Percentiles rank a stretch among this genome's conserved stretches.
Evolutionary conservation across 2,888 invertebrate species (phyloP).

Genomic region (Trypoxylon attenuatum): DNA sequence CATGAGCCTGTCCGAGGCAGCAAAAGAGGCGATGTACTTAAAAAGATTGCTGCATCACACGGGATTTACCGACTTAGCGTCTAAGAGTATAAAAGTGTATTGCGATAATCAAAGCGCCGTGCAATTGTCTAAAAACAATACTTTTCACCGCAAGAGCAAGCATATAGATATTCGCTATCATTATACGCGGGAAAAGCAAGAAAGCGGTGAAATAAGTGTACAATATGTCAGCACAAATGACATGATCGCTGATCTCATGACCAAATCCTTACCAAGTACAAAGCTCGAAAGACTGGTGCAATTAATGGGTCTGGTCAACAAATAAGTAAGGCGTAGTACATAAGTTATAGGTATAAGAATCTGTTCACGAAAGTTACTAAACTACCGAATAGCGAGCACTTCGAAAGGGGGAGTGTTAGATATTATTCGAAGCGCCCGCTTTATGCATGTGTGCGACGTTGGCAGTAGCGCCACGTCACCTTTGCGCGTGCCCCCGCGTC

Average conservation of each 20-base stretch:
- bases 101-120: conserved; percentile 12
- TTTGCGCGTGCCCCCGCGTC: no score
- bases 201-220: not conserved
- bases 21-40: not conserved
- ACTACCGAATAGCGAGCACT: not conserved
- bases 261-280: not conserved
- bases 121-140: not conserved
- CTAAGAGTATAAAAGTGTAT: not conserved
- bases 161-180: conserved; percentile 19
- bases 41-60: not conserved
- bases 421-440: no score
- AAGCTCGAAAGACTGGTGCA: not conserved
- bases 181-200: not conserved
- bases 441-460: no score
- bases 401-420: not conserved
- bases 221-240: not conserved
- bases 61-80: not conserved
- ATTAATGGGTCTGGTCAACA: not conserved
- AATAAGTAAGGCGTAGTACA: not conserved
- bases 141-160: conserved; percentile 1
- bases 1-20: conserved; percentile 9
- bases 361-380: not conserved
- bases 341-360: not conserved
- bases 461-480: no score
- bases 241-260: conserved; percentile 14